phyloP scores from a whole-genome alignment of 2,888 invertebrate species.

The Drosophila stalkeri region DNA sequence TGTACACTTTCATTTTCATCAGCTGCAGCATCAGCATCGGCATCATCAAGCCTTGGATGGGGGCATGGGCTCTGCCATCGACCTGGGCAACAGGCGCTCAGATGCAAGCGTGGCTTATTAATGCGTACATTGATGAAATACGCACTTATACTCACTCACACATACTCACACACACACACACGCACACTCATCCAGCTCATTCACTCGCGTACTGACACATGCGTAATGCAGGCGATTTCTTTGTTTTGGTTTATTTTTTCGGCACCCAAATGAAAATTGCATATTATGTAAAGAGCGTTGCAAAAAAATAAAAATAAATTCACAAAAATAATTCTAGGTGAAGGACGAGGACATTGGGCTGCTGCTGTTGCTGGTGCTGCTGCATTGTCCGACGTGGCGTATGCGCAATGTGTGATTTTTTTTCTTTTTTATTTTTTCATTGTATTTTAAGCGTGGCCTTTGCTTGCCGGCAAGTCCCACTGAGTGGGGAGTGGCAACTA shows the following conservation, averaged over 20 bases:
- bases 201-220: slow-evolving; percentile 48
- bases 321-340: slow-evolving; percentile 83
- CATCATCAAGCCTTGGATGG: background rate
- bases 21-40: slow-evolving; percentile 17
- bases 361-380: slow-evolving; percentile 6
- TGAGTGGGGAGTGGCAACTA: slow-evolving; percentile 40
- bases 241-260: slow-evolving; percentile 57
- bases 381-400: slow-evolving; percentile 51
- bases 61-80: slow-evolving; percentile 9
- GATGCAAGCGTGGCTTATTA: slow-evolving; percentile 72
- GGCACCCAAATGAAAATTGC: slow-evolving; percentile 77
- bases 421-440: slow-evolving; percentile 53
- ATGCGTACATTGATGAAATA: slow-evolving; percentile 81
- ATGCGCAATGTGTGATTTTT: slow-evolving; percentile 50
- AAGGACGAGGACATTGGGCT: slow-evolving; percentile 78
- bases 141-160: slow-evolving; percentile 60
- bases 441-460: slow-evolving; percentile 65
- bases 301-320: slow-evolving; percentile 63
- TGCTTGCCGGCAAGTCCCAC: slow-evolving; percentile 12
- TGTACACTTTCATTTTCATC: slow-evolving; percentile 66
- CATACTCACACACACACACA: slow-evolving; percentile 30
- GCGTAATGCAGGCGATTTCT: slow-evolving; percentile 70
- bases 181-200: slow-evolving; percentile 25
- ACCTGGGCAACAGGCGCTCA: slow-evolving; percentile 60
- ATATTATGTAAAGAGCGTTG: slow-evolving; percentile 79